Percentiles rank a stretch among this genome's conserved stretches.
Conservation (phyloP, 1,140 invertebrate genomes). For the Schlechtendalia chinensis region DNA sequence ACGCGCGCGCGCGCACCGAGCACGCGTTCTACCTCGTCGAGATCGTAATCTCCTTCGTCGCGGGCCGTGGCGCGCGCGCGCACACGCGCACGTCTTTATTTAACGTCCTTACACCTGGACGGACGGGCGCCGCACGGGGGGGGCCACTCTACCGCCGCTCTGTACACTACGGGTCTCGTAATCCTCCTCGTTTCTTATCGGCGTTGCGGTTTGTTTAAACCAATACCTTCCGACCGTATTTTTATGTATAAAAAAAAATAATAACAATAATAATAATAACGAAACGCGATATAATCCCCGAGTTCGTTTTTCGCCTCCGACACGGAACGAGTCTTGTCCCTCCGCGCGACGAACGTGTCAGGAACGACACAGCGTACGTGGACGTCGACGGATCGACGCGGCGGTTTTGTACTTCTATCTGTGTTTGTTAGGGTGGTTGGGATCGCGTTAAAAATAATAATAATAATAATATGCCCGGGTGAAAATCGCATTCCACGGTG, state of each 20-base stretch:
- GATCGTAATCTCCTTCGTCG: slow-evolving; percentile 46
- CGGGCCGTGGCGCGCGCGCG: background rate
- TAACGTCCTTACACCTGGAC: slow-evolving; percentile 48
- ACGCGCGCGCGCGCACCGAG: no score
- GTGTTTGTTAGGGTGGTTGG: no score
- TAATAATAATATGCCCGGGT: background rate
- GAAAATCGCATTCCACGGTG: no score
- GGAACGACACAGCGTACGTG: no score
- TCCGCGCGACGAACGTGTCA: no score
- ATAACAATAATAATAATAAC: no score
- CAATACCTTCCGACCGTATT: slow-evolving; percentile 35
- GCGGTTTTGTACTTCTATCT: no score
- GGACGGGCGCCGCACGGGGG: slow-evolving; percentile 33
- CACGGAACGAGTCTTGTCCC: no score
- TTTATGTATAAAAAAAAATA: slow-evolving; percentile 5
- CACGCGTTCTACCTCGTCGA: slow-evolving; percentile 40
- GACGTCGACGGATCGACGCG: no score
- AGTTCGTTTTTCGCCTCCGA: slow-evolving; percentile 17
- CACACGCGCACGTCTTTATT: slow-evolving; percentile 41
- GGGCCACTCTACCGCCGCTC: background rate
- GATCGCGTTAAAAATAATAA: no score
- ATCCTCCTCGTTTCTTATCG: slow-evolving; percentile 40
- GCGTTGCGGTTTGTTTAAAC: slow-evolving; percentile 47
- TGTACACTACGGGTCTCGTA: background rate
- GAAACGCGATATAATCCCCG: slow-evolving; percentile 17